Percentiles rank a stretch among this genome's conserved stretches.
phyloP scores from a whole-genome alignment of 2,113 vertebrate species.

The Lucifuga dentata region DNA sequence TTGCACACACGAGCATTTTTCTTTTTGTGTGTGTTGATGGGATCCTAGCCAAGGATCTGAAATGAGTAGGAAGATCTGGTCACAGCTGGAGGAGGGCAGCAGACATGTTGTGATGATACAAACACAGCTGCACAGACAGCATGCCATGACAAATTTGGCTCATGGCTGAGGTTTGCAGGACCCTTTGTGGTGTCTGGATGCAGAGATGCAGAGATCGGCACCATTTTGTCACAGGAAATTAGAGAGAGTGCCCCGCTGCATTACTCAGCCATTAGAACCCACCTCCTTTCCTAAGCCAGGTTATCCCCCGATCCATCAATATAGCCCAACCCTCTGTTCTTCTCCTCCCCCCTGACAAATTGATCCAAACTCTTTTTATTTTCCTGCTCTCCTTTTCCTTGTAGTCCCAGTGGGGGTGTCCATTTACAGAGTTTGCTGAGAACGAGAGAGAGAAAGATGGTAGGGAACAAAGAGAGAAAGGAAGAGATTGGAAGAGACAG shows the following conservation, averaged over 20 bases:
- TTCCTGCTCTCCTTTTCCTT: constrained; percentile 57
- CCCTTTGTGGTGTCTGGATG: constrained; percentile 4
- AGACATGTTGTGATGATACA: background rate
- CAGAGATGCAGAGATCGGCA: constrained; percentile 35
- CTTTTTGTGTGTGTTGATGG: background rate
- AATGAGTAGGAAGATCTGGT: background rate
- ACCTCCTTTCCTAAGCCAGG: constrained; percentile 53
- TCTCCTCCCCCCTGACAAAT: constrained; percentile 58
- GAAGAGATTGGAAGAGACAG: too few relatives aligned
- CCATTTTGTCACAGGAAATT: constrained; percentile 56
- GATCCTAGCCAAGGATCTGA: background rate
- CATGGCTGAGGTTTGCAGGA: constrained; percentile 6
- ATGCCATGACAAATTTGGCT: constrained; percentile 20
- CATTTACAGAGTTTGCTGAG: constrained; percentile 70
- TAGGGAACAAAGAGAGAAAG: constrained; percentile 10
- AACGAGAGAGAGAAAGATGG: constrained; percentile 16
- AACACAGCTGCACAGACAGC: constrained; percentile 13
- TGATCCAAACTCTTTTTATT: constrained; percentile 63
- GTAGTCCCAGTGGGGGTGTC: constrained; percentile 71
- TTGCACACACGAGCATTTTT: background rate
- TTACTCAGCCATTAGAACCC: constrained; percentile 58
- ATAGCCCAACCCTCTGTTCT: constrained; percentile 26
- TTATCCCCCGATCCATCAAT: constrained; percentile 57
- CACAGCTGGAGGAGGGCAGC: background rate
- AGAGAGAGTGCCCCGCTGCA: constrained; percentile 41